Evolutionary conservation across 2,113 vertebrate genomes (phyloP).

Genomic region (Phrynosoma platyrhinos): DNA sequence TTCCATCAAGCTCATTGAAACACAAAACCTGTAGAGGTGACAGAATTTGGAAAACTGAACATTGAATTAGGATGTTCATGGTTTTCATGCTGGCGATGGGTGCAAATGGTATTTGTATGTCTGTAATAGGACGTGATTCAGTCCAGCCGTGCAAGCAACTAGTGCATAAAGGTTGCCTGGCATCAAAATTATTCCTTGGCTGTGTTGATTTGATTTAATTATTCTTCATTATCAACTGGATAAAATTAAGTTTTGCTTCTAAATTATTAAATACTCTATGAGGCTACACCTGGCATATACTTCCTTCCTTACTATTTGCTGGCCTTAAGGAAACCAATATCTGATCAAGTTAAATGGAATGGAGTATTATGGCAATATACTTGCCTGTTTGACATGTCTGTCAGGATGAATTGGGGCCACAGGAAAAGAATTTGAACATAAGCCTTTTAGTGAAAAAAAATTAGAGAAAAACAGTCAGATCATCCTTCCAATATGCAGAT

Average conservation of each 20-base stretch:
- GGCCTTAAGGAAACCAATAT: not conserved
- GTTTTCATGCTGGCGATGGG: constrained; percentile 19
- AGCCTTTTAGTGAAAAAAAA: not conserved
- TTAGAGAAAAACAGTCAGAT: not conserved
- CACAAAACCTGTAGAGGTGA: constrained; percentile 24
- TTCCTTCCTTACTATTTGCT: not conserved
- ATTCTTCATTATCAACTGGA: not conserved
- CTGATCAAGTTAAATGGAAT: not conserved
- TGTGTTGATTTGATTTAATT: constrained; percentile 4
- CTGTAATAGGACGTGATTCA: not conserved
- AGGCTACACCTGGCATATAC: constrained; percentile 1
- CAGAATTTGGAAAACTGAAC: not conserved
- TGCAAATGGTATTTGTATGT: not conserved
- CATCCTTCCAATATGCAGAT: not conserved
- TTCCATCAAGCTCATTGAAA: constrained; percentile 34
- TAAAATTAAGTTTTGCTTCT: constrained; percentile 31
- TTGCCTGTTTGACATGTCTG: not conserved
- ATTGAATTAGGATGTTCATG: constrained; percentile 29
- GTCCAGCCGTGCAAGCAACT: not conserved
- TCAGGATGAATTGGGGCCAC: not conserved
- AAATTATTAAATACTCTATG: constrained; percentile 15
- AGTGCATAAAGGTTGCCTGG: not conserved
- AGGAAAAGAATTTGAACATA: not conserved
- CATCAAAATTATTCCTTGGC: not conserved
- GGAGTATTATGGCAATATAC: not conserved